A percentile compares a stretch with the other conserved stretches of the same genome.
phyloP scores from a whole-genome alignment of 2,888 invertebrate species.

The Mantis religiosa region DNA sequence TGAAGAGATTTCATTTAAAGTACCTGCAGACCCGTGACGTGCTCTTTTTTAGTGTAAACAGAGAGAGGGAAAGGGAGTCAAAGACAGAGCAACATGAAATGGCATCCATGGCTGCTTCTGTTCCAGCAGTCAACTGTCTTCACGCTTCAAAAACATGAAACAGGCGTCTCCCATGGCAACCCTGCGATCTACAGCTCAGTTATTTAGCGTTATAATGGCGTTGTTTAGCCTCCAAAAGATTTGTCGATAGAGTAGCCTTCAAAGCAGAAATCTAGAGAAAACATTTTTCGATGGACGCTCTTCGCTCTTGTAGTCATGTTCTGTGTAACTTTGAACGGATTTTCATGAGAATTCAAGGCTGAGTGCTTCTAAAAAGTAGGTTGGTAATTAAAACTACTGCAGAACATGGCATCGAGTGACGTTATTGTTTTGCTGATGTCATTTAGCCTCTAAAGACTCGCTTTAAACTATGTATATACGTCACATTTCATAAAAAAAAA shows the following conservation, averaged over 20 bases:
- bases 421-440: not conserved
- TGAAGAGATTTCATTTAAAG: too few species aligned
- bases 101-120: not conserved
- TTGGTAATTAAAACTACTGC: too few species aligned
- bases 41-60: not conserved
- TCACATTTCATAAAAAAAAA: too few species aligned
- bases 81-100: not conserved
- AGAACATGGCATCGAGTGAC: not conserved
- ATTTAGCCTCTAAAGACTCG: too few species aligned
- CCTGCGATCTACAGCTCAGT: slow-evolving; percentile 26
- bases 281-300: not conserved
- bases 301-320: not conserved
- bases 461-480: too few species aligned
- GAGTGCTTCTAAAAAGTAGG: not conserved
- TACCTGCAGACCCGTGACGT: too few species aligned
- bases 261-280: not conserved
- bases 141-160: slow-evolving; percentile 26
- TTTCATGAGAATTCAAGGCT: not conserved
- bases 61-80: not conserved
- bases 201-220: slow-evolving; percentile 23
- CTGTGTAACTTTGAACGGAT: not conserved
- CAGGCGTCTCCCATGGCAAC: slow-evolving; percentile 12
- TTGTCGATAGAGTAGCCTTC: not conserved
- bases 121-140: slow-evolving; percentile 12
- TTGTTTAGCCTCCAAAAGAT: slow-evolving; percentile 14